Evolutionary conservation across 2,888 invertebrate species (phyloP).

Genomic region (Dolichomitus sp.): DNA sequence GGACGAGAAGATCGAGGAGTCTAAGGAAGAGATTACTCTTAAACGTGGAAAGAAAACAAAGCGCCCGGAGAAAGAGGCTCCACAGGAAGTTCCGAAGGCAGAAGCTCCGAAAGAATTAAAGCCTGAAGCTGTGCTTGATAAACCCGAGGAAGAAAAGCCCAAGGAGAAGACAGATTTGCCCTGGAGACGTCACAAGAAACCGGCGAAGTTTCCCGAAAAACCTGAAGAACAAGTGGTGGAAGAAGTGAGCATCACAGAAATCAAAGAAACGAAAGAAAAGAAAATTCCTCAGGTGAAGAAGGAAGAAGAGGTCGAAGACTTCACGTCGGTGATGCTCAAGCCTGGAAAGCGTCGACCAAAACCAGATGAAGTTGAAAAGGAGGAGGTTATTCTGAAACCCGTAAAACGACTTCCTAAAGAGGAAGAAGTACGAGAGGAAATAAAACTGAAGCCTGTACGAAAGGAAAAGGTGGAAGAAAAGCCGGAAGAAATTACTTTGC

Average conservation of each 20-base stretch:
- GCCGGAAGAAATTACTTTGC: constrained; percentile 69
- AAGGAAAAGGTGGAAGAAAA: constrained; percentile 73
- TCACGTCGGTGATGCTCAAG: constrained; percentile 71
- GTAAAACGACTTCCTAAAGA: constrained; percentile 76
- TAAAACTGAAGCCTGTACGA: constrained; percentile 80
- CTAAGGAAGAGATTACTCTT: constrained; percentile 61
- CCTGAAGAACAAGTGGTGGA: constrained; percentile 54
- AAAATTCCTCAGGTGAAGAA: constrained; percentile 69
- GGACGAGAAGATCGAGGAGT: constrained; percentile 69
- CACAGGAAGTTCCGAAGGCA: constrained; percentile 55
- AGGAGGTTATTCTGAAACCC: constrained; percentile 76
- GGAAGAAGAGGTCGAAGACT: constrained; percentile 75
- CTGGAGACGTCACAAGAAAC: constrained; percentile 77
- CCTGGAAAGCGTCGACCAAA: constrained; percentile 68
- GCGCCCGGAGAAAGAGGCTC: constrained; percentile 65
- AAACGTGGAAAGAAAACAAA: constrained; percentile 70
- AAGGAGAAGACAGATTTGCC: constrained; percentile 74
- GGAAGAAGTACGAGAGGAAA: constrained; percentile 73
- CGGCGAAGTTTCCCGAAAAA: constrained; percentile 65
- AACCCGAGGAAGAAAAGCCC: constrained; percentile 73
- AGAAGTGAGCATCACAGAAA: constrained; percentile 49
- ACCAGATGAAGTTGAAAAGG: constrained; percentile 76
- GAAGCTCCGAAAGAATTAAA: constrained; percentile 59
- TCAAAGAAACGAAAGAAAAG: constrained; percentile 71
- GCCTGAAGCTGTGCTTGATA: constrained; percentile 63